phyloP scores from a whole-genome alignment of 2,797 vertebrate genomes.

The Psittacula echo region DNA sequence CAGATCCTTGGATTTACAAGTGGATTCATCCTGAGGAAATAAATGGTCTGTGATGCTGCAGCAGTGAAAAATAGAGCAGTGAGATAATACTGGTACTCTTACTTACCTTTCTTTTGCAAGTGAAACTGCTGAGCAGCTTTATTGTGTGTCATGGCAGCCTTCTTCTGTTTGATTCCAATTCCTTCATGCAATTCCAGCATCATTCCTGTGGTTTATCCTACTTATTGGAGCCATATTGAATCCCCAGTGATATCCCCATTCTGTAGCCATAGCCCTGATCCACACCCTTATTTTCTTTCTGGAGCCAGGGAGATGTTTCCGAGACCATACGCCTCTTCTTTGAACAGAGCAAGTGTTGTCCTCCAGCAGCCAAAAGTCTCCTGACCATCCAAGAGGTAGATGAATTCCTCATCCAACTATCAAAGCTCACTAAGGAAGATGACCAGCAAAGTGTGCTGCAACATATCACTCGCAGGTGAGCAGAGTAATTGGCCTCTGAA shows the following conservation, averaged over 20 bases:
- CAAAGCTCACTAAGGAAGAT: conserved; percentile 94
- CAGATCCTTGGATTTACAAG: not conserved
- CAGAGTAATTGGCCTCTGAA: not conserved
- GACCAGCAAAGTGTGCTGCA: conserved; percentile 94
- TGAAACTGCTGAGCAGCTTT: not conserved
- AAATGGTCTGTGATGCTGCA: not conserved
- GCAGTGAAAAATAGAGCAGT: not conserved
- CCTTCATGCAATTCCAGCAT: not conserved
- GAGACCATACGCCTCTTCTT: conserved; percentile 96
- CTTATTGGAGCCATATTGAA: not conserved
- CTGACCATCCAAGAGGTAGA: conserved; percentile 97
- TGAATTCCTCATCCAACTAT: conserved; percentile 86
- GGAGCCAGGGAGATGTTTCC: conserved; percentile 92
- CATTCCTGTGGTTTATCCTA: not conserved
- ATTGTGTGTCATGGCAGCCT: not conserved
- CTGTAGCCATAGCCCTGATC: not conserved
- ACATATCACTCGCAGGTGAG: conserved; percentile 87
- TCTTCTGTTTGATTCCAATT: not conserved
- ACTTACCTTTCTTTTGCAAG: not conserved
- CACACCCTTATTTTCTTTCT: not conserved
- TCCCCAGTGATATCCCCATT: not conserved
- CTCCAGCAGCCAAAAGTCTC: conserved; percentile 90
- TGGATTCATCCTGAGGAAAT: not conserved
- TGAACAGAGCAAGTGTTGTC: conserved; percentile 90
- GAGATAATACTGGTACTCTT: not conserved